Evolutionary conservation across 2,888 invertebrate genomes (phyloP).

Genomic region (Drosophila testacea): DNA sequence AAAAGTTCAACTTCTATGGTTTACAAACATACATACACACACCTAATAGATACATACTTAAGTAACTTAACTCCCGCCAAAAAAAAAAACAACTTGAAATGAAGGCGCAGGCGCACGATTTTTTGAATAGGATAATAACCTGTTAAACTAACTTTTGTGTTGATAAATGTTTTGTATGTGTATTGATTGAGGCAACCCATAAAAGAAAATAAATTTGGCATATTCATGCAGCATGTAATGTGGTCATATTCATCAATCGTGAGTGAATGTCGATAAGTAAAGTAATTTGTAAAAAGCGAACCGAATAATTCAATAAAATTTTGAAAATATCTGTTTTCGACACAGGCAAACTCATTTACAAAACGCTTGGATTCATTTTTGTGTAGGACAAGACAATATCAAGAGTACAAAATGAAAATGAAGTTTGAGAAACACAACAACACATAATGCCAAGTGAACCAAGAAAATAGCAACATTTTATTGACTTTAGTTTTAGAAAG

Average conservation of each 20-base stretch:
- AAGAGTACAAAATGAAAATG: conserved; percentile 48
- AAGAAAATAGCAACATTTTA: conserved; percentile 25
- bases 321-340: conserved; percentile 15
- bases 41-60: conserved; percentile 47
- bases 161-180: conserved; percentile 65
- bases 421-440: conserved; percentile 16
- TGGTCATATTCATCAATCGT: conserved; percentile 22
- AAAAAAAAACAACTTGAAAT: conserved; percentile 27
- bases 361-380: conserved; percentile 24
- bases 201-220: not conserved
- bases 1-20: conserved; percentile 50
- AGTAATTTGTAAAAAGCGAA: conserved; percentile 46
- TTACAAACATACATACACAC: conserved; percentile 19
- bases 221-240: conserved; percentile 6
- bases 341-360: conserved; percentile 14
- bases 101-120: conserved; percentile 74
- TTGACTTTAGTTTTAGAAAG: conserved; percentile 24
- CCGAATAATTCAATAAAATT: conserved; percentile 36
- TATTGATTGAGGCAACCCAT: conserved; percentile 34
- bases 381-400: conserved; percentile 35
- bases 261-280: conserved; percentile 41
- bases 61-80: conserved; percentile 60
- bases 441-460: conserved; percentile 36
- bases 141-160: conserved; percentile 61
- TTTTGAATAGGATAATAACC: conserved; percentile 54